Percentiles rank a stretch among this genome's conserved stretches.
phyloP scores from a whole-genome alignment of 2,797 vertebrate genomes.

The Taeniopygia guttata region DNA sequence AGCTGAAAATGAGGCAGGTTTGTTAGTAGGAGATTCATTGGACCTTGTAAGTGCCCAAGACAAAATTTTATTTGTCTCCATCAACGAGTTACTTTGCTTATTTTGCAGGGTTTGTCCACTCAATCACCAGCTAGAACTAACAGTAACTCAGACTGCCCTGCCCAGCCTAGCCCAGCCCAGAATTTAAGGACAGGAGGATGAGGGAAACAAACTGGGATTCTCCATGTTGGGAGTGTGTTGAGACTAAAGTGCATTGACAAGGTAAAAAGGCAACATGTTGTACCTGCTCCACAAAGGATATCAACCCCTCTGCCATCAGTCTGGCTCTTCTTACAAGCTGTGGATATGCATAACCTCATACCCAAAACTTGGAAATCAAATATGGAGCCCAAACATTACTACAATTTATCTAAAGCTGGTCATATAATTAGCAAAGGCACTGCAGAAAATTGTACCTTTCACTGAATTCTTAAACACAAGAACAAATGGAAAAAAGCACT shows the following conservation, averaged over 20 bases:
- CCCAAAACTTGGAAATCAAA: background rate
- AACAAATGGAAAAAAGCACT: background rate
- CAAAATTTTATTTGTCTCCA: background rate
- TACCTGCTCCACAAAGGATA: background rate
- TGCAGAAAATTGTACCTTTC: background rate
- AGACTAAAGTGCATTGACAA: background rate
- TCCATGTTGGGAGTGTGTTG: rapidly evolving
- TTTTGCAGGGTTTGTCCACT: background rate
- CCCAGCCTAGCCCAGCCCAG: background rate
- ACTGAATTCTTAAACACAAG: background rate
- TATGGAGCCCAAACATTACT: background rate
- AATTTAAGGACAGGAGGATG: background rate
- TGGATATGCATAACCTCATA: background rate
- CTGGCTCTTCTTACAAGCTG: background rate
- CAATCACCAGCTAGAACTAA: background rate
- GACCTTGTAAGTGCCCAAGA: background rate
- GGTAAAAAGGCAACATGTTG: background rate
- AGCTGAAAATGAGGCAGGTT: background rate
- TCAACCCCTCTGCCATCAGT: background rate
- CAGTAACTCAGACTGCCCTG: background rate
- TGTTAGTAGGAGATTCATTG: background rate
- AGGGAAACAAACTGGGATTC: background rate
- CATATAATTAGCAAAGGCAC: background rate
- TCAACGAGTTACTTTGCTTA: background rate
- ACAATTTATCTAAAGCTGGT: background rate